phyloP scores from a whole-genome alignment of 1,140 invertebrate species.

The Batillaria attramentaria region DNA sequence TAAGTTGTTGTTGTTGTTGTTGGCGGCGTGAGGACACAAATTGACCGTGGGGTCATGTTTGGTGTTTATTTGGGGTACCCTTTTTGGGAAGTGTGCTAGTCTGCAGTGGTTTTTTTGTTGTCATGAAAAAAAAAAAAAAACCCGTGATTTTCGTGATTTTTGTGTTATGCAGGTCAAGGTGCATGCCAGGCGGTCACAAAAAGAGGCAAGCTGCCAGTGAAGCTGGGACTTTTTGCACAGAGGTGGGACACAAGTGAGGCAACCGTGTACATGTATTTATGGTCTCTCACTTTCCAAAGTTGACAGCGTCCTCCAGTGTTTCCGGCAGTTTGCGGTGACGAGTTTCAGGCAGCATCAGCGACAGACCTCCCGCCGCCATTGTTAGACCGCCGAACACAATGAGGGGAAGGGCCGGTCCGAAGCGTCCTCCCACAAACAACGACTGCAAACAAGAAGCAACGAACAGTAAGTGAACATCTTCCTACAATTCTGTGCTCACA shows the following conservation, averaged over 20 bases:
- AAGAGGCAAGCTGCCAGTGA: background rate
- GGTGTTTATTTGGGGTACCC: too few species aligned
- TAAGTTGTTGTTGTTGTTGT: too few species aligned
- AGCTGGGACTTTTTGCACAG: background rate
- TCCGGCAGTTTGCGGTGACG: conserved; percentile 46
- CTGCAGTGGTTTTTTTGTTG: too few species aligned
- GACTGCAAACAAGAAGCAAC: conserved; percentile 37
- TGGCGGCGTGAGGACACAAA: too few species aligned
- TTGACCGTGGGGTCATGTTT: too few species aligned
- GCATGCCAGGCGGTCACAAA: background rate
- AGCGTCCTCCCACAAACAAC: conserved; percentile 71
- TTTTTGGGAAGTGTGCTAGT: too few species aligned
- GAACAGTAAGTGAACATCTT: too few species aligned
- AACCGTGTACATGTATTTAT: too few species aligned
- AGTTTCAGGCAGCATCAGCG: conserved; percentile 52
- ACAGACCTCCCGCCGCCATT: conserved; percentile 39
- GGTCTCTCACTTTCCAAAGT: conserved; percentile 46
- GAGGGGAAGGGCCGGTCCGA: conserved; percentile 42
- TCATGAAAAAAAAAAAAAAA: too few species aligned
- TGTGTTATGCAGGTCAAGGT: background rate
- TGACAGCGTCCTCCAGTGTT: conserved; percentile 50
- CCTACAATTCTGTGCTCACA: too few species aligned
- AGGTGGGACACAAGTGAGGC: background rate
- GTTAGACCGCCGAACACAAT: conserved; percentile 47
- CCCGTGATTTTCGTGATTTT: too few species aligned